These are phyloP conservation scores for Lophotis ruficrista DNA, from an alignment of 2,113 vertebrate genomes.

Conservation along the genomic window DNA sequence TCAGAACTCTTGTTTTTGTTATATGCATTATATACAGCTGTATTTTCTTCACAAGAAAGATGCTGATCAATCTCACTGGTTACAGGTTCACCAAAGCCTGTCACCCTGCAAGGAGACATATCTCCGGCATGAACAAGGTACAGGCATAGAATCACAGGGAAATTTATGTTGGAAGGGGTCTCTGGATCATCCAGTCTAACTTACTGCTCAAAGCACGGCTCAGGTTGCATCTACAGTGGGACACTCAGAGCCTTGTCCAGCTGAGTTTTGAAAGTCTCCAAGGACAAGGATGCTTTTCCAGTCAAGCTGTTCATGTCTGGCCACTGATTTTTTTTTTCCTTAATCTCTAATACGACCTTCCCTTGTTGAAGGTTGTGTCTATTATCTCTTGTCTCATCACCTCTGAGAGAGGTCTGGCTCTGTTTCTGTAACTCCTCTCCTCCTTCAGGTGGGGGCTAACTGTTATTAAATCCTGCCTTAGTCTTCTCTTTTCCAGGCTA, in stretches of 20 bases:
- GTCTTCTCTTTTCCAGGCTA: background rate
- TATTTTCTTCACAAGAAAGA: background rate
- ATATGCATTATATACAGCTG: background rate
- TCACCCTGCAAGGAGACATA: background rate
- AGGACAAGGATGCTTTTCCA: background rate
- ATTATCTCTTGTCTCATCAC: background rate
- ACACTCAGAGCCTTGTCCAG: background rate
- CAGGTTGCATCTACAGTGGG: rapidly evolving
- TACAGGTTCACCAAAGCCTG: background rate
- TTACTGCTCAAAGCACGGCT: background rate
- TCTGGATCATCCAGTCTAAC: background rate
- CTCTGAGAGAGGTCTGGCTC: background rate
- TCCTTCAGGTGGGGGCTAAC: background rate
- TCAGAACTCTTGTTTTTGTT: background rate
- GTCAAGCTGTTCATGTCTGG: background rate
- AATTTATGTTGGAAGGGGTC: background rate
- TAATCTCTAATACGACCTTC: background rate
- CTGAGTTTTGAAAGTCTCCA: background rate
- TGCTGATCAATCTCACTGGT: background rate
- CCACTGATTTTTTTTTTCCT: background rate
- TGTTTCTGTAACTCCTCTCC: background rate
- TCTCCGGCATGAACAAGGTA: background rate
- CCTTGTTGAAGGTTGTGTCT: background rate
- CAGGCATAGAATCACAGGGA: background rate
- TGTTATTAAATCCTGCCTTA: background rate